Percentiles rank a stretch among this genome's conserved stretches.
Evolutionary conservation across 2,888 invertebrate genomes (phyloP).

Genomic region (Mythimna albipuncta): DNA sequence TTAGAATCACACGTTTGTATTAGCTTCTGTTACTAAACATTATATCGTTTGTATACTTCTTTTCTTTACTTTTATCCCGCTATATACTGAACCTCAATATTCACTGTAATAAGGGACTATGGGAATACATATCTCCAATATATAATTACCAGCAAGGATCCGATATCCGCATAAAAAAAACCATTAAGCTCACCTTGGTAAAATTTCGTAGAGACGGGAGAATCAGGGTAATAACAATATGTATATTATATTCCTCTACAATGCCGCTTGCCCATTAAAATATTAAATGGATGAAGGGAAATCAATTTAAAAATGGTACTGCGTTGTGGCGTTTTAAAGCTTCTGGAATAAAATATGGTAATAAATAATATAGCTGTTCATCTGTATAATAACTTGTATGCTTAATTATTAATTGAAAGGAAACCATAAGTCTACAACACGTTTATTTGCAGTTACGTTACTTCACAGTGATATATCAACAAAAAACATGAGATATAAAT

Average conservation of each 20-base stretch:
- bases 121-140: conserved; percentile 64
- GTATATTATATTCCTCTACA: conserved; percentile 41
- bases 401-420: neutral
- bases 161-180: conserved; percentile 59
- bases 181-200: conserved; percentile 42
- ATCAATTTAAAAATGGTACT: conserved; percentile 31
- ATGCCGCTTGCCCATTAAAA: conserved; percentile 34
- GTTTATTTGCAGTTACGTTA: too few species aligned
- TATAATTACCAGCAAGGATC: conserved; percentile 62
- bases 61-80: conserved; percentile 2
- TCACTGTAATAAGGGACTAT: conserved; percentile 52
- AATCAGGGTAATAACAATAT: conserved; percentile 44
- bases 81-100: conserved; percentile 6
- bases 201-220: conserved; percentile 41
- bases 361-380: neutral
- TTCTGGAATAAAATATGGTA: conserved; percentile 5
- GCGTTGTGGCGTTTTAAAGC: neutral
- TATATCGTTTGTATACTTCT: neutral
- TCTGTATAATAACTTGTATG: neutral
- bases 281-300: conserved; percentile 29
- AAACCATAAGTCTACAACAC: too few species aligned
- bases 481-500: too few species aligned
- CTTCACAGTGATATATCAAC: too few species aligned
- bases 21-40: neutral
- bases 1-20: neutral